Base-by-base conservation (phyloP, 92 coral and sea anemone genomes). In the Parazoanthus darwini region DNA sequence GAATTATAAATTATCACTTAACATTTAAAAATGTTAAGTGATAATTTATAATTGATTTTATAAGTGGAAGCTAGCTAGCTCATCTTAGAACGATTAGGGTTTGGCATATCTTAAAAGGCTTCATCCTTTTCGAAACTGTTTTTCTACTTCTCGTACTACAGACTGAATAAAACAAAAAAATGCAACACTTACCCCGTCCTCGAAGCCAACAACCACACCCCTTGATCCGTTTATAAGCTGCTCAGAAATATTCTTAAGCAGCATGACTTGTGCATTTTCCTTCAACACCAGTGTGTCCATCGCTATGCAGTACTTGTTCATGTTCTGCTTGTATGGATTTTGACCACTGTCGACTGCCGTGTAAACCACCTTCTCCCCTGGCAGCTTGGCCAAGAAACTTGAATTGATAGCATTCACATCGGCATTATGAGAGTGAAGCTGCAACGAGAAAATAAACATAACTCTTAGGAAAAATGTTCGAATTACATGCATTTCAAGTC, bases 161-260 rank as follows among this genome's bases (percentile, higher is more conserved):
- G 33, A 29, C 33, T 29, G 33, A 29, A 29, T 29, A 1, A 51
- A 51, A 0, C 16, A 10, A 51, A 51, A 18, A 2, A 48, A 18
- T 0, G 26, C 22, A 20, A 63, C 37, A 82, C 88, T 88, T 70
- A 90, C 93, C 90, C 74, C 82, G 9, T 91, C 73, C 15, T 89
- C 88, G 82, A 92, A 92, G 39, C 85, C 92, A 23, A 85, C 87
- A 38, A 92, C 92, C 54, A 92, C 90, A 76, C 94, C 94, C 82
- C 94, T 86, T 35, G 94, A 92, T 43, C 94, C 94, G 86, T 92
- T 92, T 25, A 92, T 89, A 43, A 92, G 90, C 38, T 92, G 90
- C 25, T 86, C 94, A 23, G 92, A 75, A 65, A 89, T 72, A 79
- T 92, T 92, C 86, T 92, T 92, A 25, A 92, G 80, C 22, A 92